These are phyloP conservation scores for Strix uralensis DNA, from an alignment of 2,113 vertebrate genomes.

Conservation along the genomic window DNA sequence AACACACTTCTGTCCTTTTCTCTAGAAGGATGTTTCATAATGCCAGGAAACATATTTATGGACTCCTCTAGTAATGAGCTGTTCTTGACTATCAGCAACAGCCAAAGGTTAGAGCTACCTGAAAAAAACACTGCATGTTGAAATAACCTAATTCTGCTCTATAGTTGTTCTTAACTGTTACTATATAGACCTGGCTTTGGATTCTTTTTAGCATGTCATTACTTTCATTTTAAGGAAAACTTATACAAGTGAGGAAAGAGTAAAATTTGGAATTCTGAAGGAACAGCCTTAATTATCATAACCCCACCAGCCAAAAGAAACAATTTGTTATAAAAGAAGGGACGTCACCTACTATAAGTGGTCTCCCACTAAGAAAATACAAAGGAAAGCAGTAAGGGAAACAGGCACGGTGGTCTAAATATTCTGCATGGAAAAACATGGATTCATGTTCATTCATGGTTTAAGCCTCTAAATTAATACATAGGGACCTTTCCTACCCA, in stretches of 20 bases:
- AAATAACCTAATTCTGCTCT: neutral
- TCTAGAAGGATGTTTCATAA: neutral
- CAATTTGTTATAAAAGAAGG: neutral
- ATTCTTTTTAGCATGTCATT: neutral
- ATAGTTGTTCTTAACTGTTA: neutral
- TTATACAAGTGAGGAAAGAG: neutral
- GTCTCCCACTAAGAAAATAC: neutral
- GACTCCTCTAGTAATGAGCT: neutral
- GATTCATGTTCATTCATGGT: neutral
- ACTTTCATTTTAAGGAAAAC: neutral
- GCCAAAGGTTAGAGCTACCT: neutral
- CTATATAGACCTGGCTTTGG: neutral
- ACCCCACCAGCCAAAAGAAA: neutral
- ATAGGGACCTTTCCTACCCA: neutral
- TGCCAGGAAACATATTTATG: neutral
- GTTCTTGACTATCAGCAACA: neutral
- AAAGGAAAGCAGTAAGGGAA: neutral
- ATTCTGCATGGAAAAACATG: neutral
- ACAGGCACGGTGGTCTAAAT: neutral
- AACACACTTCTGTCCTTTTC: neutral
- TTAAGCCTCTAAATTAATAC: neutral
- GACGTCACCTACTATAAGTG: neutral
- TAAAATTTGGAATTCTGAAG: neutral
- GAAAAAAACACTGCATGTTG: neutral
- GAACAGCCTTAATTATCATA: neutral